A percentile compares a stretch with the other conserved stretches of the same genome.
These are phyloP conservation scores for Egretta garzetta DNA, from an alignment of 2,113 vertebrate genomes.

Conservation along the genomic window DNA sequence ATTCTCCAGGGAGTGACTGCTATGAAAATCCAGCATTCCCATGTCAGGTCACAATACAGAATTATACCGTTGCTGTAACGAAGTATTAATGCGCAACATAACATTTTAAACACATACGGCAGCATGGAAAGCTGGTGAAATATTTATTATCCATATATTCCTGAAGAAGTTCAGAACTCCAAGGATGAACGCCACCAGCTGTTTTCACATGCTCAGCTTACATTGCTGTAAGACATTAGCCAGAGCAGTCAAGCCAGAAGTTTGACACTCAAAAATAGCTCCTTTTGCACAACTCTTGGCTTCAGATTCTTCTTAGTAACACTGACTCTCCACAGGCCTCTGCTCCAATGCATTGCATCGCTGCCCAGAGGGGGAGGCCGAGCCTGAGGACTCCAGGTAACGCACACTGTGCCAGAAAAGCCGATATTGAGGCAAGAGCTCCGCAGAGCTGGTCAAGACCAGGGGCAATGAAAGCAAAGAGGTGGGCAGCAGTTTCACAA, in stretches of 20 bases:
- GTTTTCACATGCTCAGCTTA: fast-evolving
- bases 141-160: fast-evolving
- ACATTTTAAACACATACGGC: neutral
- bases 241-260: neutral
- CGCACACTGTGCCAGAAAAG: neutral
- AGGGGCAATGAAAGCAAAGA: neutral
- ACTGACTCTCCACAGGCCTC: fast-evolving
- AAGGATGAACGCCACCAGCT: neutral
- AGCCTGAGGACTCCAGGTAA: neutral
- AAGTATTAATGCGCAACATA: fast-evolving
- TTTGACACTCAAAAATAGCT: neutral
- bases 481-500: neutral
- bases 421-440: fast-evolving
- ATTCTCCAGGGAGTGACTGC: neutral
- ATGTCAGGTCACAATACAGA: fast-evolving
- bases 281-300: neutral
- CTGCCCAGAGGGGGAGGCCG: neutral
- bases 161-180: neutral
- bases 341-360: neutral
- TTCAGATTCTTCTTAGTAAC: neutral
- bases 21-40: neutral
- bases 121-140: neutral
- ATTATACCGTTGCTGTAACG: neutral
- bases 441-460: neutral
- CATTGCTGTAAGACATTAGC: neutral